Percentiles rank a stretch among this genome's conserved stretches.
These are phyloP conservation scores for Incurvaria masculella DNA, from an alignment of 2,888 invertebrate species.

Conservation along the genomic window DNA sequence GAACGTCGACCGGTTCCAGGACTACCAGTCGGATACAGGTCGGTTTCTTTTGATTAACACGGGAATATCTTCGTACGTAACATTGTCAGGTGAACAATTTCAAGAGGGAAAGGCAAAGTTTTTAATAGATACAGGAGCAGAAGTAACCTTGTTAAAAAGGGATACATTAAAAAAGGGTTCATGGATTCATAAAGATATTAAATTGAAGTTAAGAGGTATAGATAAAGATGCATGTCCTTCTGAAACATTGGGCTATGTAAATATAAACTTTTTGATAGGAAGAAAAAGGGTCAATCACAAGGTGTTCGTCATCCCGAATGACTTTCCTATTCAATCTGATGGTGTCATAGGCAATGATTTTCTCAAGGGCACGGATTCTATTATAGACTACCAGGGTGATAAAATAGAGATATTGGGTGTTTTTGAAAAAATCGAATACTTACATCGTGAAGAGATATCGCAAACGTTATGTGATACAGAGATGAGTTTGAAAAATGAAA, in stretches of 20 bases:
- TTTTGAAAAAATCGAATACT: too few species aligned
- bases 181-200: slow-evolving; percentile 9
- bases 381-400: slow-evolving; percentile 12
- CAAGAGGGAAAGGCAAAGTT: slow-evolving; percentile 10
- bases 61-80: slow-evolving; percentile 11
- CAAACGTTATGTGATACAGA: too few species aligned
- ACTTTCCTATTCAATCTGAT: too few species aligned
- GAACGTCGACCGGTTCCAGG: slow-evolving; percentile 11
- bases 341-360: slow-evolving; percentile 16
- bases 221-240: slow-evolving; percentile 12
- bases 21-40: slow-evolving; percentile 7
- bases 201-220: slow-evolving; percentile 14
- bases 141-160: slow-evolving; percentile 12
- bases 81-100: slow-evolving; percentile 4
- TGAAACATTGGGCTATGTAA: slow-evolving; percentile 10
- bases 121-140: slow-evolving; percentile 14
- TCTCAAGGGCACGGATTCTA: slow-evolving; percentile 8
- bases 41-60: slow-evolving; percentile 13
- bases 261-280: slow-evolving; percentile 11
- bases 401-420: slow-evolving; percentile 9
- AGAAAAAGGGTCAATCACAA: slow-evolving; percentile 9
- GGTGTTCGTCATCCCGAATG: slow-evolving; percentile 11
- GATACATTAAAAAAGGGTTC: slow-evolving; percentile 6
- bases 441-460: too few species aligned
- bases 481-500: too few species aligned